Conservation (phyloP, 2,888 invertebrate genomes). For the Chironomus tentans region DNA sequence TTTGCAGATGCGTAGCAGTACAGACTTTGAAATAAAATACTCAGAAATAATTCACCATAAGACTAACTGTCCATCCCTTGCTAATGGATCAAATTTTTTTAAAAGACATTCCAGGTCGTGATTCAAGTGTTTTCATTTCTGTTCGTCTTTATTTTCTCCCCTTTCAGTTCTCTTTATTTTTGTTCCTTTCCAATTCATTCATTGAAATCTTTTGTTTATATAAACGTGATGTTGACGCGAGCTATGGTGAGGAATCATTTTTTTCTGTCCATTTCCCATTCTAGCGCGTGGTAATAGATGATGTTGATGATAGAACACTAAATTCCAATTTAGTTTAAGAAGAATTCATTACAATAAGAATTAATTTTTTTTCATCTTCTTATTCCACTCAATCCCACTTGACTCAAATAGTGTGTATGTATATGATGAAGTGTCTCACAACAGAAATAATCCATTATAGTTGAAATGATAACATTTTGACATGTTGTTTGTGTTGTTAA, state of each 20-base stretch:
- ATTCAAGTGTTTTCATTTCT: slow-evolving; percentile 14
- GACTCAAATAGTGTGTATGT: no score
- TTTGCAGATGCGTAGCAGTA: no score
- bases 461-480: slow-evolving; percentile 26
- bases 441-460: slow-evolving; percentile 26
- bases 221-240: background rate
- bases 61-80: no score
- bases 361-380: background rate
- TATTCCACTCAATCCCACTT: no score
- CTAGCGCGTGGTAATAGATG: background rate
- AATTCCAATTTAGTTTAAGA: background rate
- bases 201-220: slow-evolving; percentile 21
- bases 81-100: background rate
- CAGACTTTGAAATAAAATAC: no score
- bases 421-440: slow-evolving; percentile 7
- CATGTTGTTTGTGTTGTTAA: slow-evolving; percentile 23
- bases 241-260: background rate
- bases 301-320: background rate
- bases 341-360: background rate
- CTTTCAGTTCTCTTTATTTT: background rate
- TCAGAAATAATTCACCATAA: no score
- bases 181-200: slow-evolving; percentile 6
- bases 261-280: background rate
- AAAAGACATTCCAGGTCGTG: slow-evolving; percentile 9
- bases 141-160: background rate